Evolutionary conservation across 2,113 vertebrate genomes (phyloP).

Genomic region (Spea bombifrons): DNA sequence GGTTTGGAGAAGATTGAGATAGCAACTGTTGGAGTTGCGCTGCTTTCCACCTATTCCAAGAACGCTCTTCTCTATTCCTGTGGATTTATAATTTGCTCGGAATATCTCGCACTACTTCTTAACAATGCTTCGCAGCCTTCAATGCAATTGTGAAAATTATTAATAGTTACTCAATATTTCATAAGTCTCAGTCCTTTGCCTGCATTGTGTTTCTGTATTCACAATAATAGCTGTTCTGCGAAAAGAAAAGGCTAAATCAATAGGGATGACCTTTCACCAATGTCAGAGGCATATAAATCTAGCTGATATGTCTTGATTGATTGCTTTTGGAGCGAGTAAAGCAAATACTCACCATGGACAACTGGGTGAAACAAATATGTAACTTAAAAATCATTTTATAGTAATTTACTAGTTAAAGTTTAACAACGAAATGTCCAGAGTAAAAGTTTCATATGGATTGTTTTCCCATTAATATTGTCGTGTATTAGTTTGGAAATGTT

Average conservation of each 20-base stretch:
- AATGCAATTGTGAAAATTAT: constrained; percentile 6
- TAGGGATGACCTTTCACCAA: constrained; percentile 35
- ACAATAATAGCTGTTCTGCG: constrained; percentile 2
- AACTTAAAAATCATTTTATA: constrained; percentile 39
- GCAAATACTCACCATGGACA: constrained; percentile 25
- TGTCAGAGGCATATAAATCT: constrained; percentile 35
- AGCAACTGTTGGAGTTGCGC: too few species aligned
- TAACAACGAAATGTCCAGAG: not conserved
- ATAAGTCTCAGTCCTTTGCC: constrained; percentile 31
- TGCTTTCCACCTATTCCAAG: too few species aligned
- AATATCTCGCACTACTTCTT: not conserved
- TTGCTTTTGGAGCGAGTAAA: constrained; percentile 34
- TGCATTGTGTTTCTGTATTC: constrained; percentile 22
- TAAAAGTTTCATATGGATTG: constrained; percentile 3
- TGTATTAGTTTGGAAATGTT: not conserved
- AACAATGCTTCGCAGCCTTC: not conserved
- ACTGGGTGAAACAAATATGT: constrained; percentile 37
- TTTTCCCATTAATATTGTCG: constrained; percentile 8
- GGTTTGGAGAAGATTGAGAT: too few species aligned
- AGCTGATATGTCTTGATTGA: constrained; percentile 26
- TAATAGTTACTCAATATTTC: constrained; percentile 18
- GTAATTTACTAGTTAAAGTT: constrained; percentile 39
- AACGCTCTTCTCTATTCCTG: not conserved
- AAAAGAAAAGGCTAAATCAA: constrained; percentile 16
- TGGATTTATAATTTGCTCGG: not conserved